Percentiles rank a stretch among this genome's conserved stretches.
These are phyloP conservation scores for Apocrypta bakeri DNA, from an alignment of 1,140 invertebrate species.

Conservation along the genomic window DNA sequence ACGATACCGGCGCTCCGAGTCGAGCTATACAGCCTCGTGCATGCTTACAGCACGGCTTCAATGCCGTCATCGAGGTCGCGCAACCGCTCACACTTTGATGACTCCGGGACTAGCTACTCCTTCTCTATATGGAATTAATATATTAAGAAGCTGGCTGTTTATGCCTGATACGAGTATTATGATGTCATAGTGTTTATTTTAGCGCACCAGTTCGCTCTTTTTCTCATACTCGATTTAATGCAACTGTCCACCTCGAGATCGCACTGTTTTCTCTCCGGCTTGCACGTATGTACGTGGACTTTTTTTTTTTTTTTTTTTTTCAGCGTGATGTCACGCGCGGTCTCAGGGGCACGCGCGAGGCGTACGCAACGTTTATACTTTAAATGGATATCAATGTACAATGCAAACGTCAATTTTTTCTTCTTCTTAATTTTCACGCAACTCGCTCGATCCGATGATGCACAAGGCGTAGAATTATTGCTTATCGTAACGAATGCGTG, in stretches of 20 bases:
- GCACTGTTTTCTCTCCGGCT: neutral
- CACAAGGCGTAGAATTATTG: neutral
- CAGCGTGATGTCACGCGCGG: neutral
- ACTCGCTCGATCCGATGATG: neutral
- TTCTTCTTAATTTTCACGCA: neutral
- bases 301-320: neutral
- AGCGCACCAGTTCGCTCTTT: neutral
- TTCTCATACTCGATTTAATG: neutral
- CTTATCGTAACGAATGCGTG: too few species aligned
- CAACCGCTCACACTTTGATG: neutral
- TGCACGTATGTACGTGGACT: neutral
- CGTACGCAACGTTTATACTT: neutral
- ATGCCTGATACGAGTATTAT: conserved; percentile 1
- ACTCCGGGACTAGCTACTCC: neutral
- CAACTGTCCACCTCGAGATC: neutral
- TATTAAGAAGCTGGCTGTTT: neutral
- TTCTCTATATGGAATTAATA: conserved; percentile 27
- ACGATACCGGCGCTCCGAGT: neutral
- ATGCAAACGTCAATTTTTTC: neutral
- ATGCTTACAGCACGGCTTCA: conserved; percentile 9
- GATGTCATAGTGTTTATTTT: conserved; percentile 21
- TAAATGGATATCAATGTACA: neutral
- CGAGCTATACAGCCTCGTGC: neutral
- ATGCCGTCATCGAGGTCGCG: conserved; percentile 46
- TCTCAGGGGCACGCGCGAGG: neutral